These are phyloP conservation scores for Mormyrops boulengeri DNA, from an alignment of 2,797 vertebrate genomes.

Conservation along the genomic window DNA sequence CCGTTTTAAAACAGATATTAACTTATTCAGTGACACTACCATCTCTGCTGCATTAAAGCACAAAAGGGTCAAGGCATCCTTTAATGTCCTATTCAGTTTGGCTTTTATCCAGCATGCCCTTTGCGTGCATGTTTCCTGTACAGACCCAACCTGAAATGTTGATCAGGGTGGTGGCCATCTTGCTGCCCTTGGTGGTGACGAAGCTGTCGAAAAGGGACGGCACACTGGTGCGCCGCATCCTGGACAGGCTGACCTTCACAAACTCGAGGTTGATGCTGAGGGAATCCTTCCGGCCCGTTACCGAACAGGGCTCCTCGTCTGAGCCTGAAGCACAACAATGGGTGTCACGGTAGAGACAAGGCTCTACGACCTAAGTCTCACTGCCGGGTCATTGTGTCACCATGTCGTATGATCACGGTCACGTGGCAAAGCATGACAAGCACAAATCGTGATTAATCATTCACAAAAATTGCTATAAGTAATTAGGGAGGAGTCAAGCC, in stretches of 20 bases:
- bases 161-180: slow-evolving; percentile 95
- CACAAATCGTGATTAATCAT: neutral
- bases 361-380: neutral
- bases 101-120: neutral
- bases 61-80: neutral
- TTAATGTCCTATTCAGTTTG: neutral
- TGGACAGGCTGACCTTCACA: slow-evolving; percentile 93
- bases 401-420: neutral
- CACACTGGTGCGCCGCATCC: slow-evolving; percentile 86
- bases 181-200: slow-evolving; percentile 74
- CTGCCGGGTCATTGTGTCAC: neutral
- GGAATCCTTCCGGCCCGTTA: slow-evolving; percentile 94
- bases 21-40: neutral
- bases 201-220: slow-evolving; percentile 86
- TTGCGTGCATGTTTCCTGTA: neutral
- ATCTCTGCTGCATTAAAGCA: neutral
- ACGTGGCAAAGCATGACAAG: neutral
- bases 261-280: slow-evolving; percentile 97
- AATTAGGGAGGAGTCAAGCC: neutral
- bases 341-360: neutral
- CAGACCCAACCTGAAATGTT: slow-evolving; percentile 88
- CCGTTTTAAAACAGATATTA: neutral
- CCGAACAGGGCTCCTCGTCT: slow-evolving; percentile 89
- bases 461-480: neutral
- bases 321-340: slow-evolving; percentile 31